Evolutionary conservation across 2,888 invertebrate species (phyloP).

Genomic region (Dorcus hopei): DNA sequence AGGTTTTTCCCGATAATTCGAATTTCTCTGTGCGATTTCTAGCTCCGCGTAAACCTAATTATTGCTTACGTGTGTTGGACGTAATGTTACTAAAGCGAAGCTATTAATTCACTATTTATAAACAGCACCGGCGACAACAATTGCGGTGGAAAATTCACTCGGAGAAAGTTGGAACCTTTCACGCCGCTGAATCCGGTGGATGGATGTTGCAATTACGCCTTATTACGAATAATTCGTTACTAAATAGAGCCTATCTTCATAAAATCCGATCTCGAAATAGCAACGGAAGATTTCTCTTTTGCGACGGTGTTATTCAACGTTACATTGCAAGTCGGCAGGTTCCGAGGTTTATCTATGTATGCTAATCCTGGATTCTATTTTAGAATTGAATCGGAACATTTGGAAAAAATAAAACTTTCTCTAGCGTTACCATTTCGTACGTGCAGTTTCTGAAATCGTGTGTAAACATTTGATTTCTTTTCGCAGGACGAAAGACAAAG

Average conservation of each 20-base stretch:
- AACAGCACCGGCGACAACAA: neutral
- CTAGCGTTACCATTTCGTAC: too few relatives aligned
- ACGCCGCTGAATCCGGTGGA: conserved; percentile 6
- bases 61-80: neutral
- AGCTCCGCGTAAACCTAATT: neutral
- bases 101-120: neutral
- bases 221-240: conserved; percentile 6
- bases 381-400: too few relatives aligned
- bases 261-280: neutral
- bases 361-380: too few relatives aligned
- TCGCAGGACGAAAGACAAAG: conserved; percentile 83
- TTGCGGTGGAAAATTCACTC: neutral
- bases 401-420: too few relatives aligned
- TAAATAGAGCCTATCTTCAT: conserved; percentile 4
- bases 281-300: conserved; percentile 4
- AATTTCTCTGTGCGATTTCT: neutral
- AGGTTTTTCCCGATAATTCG: too few relatives aligned
- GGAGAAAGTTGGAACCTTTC: conserved; percentile 19
- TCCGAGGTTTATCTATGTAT: too few relatives aligned
- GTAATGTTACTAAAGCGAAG: too few relatives aligned
- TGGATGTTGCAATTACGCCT: conserved; percentile 11
- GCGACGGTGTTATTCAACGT: neutral
- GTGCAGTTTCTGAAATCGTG: too few relatives aligned
- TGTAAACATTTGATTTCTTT: conserved; percentile 12
- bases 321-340: too few relatives aligned